A percentile compares a stretch with the other conserved stretches of the same genome.
Conservation (phyloP, 2,113 vertebrate species). For the Saccopteryx bilineata region DNA sequence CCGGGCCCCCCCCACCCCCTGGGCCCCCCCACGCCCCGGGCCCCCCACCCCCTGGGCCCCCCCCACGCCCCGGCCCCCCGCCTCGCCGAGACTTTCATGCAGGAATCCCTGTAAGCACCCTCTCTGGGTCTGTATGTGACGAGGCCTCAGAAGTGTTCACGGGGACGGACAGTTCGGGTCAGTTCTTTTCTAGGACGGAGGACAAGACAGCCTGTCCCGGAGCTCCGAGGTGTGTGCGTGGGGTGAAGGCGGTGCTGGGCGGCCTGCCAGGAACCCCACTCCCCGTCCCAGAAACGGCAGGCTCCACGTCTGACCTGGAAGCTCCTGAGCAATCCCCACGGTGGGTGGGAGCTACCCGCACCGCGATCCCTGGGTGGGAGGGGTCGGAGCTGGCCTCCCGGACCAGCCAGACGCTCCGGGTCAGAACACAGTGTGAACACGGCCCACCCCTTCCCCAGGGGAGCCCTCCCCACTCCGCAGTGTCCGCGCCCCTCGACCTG, state of each 20-base stretch:
- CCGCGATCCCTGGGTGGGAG: neutral
- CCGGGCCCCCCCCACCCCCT: too few species aligned
- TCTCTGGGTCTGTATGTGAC: neutral
- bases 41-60: too few species aligned
- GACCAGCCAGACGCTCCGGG: neutral
- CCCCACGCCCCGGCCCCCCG: neutral
- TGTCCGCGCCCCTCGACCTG: neutral
- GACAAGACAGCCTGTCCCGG: too few species aligned
- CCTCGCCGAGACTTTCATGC: too few species aligned
- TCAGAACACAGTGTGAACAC: neutral
- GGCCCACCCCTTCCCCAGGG: fast-evolving
- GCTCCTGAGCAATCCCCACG: fast-evolving
- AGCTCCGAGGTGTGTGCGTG: too few species aligned
- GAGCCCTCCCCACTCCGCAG: fast-evolving
- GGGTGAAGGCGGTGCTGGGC: too few species aligned
- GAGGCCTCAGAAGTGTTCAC: neutral
- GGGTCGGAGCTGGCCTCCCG: neutral
- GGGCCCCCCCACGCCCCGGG: too few species aligned
- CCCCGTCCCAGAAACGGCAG: neutral
- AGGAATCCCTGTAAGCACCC: neutral
- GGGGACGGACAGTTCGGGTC: neutral
- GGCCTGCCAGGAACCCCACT: neutral
- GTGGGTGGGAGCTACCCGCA: neutral
- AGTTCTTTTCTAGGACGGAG: neutral
- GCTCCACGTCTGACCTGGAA: neutral